Evolutionary conservation across 2,113 vertebrate genomes (phyloP).

Genomic region (Cathartes aura): DNA sequence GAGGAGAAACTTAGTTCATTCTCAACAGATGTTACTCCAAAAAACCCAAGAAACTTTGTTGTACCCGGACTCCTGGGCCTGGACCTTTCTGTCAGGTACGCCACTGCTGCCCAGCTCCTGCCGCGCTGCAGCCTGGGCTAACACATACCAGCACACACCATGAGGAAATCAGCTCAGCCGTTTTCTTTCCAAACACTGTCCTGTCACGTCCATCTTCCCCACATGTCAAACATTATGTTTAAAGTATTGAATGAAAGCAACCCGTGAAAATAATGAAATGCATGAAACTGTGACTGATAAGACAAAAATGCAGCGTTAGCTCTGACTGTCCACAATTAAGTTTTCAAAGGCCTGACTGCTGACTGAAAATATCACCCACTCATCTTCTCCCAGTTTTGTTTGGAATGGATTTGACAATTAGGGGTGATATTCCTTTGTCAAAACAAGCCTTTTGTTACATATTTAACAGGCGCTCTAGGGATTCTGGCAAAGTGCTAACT

Average conservation of each 20-base stretch:
- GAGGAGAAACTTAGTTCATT: not conserved
- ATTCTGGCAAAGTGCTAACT: conserved; percentile 65
- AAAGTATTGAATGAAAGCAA: not conserved
- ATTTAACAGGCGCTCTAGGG: conserved; percentile 58
- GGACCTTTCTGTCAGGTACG: not conserved
- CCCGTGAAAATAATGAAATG: not conserved
- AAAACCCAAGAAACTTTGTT: not conserved
- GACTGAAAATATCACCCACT: conserved; percentile 66
- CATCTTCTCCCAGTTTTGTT: conserved; percentile 66
- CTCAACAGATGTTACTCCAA: not conserved
- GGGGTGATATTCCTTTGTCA: conserved; percentile 67
- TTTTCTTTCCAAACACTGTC: not conserved
- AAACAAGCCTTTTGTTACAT: conserved; percentile 55
- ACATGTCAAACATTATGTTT: not conserved
- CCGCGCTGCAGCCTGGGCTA: not conserved
- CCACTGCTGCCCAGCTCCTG: not conserved
- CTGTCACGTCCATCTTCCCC: not conserved
- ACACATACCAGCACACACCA: not conserved
- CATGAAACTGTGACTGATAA: not conserved
- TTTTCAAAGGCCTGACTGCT: conserved; percentile 68
- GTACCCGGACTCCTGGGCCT: not conserved
- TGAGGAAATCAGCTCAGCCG: not conserved
- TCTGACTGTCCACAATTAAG: conserved; percentile 53
- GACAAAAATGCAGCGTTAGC: conserved; percentile 14
- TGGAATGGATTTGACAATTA: conserved; percentile 71